Conservation (phyloP, 1,140 invertebrate genomes). For the Caenorhabditis latens region DNA sequence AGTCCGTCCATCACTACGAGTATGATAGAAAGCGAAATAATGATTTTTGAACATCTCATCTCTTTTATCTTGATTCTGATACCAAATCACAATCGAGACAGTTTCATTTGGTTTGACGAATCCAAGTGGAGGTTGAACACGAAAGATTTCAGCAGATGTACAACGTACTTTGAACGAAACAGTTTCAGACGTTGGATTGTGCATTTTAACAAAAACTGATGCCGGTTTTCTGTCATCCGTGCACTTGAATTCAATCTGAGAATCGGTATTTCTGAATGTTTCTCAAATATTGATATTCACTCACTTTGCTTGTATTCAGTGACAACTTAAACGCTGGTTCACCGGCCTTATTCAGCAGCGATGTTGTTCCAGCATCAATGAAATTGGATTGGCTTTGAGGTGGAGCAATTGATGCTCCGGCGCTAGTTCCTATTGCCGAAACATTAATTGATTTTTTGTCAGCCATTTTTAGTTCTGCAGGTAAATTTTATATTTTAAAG, state of each 20-base stretch:
- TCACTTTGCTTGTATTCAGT: not conserved
- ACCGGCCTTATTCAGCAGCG: constrained; percentile 28
- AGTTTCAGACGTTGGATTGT: constrained; percentile 11
- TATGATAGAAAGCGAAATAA: constrained; percentile 61
- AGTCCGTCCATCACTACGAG: constrained; percentile 6
- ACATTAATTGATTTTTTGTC: constrained; percentile 20
- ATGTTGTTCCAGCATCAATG: constrained; percentile 6
- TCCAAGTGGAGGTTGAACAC: constrained; percentile 60
- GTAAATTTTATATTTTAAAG: not conserved
- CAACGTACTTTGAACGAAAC: constrained; percentile 48
- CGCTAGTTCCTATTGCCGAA: not conserved
- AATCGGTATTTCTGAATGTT: not conserved
- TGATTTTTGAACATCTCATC: constrained; percentile 37
- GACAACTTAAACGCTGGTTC: constrained; percentile 46
- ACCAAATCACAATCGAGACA: constrained; percentile 45
- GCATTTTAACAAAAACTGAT: not conserved
- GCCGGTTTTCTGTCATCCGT: constrained; percentile 25
- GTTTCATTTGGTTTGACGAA: constrained; percentile 50
- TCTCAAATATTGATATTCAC: not conserved
- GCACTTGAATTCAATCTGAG: constrained; percentile 43
- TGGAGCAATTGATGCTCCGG: not conserved
- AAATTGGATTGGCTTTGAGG: not conserved
- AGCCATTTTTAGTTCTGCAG: constrained; percentile 16
- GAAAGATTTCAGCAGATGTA: constrained; percentile 60
- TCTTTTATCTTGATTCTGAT: constrained; percentile 51